Evolutionary conservation across 1,140 invertebrate species (phyloP).

Genomic region (Panagrolaimus sp.): DNA sequence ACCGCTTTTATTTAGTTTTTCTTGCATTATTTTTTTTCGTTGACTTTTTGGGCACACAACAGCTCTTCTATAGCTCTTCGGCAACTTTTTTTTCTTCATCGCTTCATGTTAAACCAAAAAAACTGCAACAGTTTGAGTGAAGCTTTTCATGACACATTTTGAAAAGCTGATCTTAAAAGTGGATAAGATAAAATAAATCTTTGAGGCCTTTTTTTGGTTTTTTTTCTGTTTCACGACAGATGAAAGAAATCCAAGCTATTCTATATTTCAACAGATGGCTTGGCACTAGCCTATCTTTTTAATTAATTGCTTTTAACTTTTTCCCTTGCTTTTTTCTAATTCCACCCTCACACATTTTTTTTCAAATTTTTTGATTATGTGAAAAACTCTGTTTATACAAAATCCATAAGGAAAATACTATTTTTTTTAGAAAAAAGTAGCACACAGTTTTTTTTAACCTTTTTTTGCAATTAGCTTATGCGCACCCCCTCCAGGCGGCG

Average conservation of each 20-base stretch:
- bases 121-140: neutral
- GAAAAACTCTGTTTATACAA: too few species aligned
- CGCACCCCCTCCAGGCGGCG: conserved; percentile 10
- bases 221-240: neutral
- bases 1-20: neutral
- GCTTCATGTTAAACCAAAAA: neutral
- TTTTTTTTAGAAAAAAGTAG: too few species aligned
- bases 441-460: neutral
- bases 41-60: neutral
- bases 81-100: too few species aligned
- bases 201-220: neutral
- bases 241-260: too few species aligned
- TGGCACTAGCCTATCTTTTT: too few species aligned
- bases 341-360: too few species aligned
- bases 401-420: too few species aligned
- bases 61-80: too few species aligned
- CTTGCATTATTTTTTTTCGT: neutral
- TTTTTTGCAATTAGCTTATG: conserved; percentile 14
- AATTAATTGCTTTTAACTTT: too few species aligned
- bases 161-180: neutral
- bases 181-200: conserved; percentile 6
- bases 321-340: too few species aligned
- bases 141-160: neutral
- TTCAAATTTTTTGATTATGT: too few species aligned
- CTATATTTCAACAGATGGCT: too few species aligned